Conservation (phyloP, 2,113 vertebrate species). For the Mesocricetus auratus region DNA sequence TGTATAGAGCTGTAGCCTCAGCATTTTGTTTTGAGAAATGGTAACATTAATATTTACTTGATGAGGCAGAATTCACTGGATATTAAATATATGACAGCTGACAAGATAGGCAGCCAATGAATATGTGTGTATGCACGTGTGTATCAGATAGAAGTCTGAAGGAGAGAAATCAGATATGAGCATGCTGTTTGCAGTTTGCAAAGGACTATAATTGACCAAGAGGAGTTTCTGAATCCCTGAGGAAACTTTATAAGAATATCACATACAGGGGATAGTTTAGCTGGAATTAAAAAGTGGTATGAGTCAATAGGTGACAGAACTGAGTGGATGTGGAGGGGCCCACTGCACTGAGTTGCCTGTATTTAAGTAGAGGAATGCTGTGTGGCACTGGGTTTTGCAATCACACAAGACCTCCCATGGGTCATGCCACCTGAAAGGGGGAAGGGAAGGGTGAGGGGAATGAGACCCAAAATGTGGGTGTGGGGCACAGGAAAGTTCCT, state of each 20-base stretch:
- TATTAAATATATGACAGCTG: neutral
- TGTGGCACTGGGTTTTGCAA: fast-evolving
- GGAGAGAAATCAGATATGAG: neutral
- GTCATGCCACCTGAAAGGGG: neutral
- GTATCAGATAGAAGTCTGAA: neutral
- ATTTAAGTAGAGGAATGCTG: neutral
- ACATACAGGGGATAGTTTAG: neutral
- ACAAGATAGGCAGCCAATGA: neutral
- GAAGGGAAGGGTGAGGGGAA: neutral
- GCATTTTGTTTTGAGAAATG: neutral
- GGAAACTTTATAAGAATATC: neutral
- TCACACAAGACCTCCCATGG: fast-evolving
- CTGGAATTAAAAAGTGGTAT: neutral
- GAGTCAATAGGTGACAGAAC: neutral
- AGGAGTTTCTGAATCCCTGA: neutral
- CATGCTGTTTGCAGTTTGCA: neutral
- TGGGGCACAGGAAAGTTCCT: neutral
- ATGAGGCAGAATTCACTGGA: neutral
- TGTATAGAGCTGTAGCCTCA: neutral
- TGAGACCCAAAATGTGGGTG: neutral
- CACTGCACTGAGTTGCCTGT: neutral
- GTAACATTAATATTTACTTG: neutral
- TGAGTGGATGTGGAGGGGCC: fast-evolving
- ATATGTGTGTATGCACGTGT: neutral
- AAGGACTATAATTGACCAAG: neutral